Evolutionary conservation across 1,140 invertebrate genomes (phyloP), one percentile per base, ranked within the genome.

Genomic region (Eulimnadia texana): DNA sequence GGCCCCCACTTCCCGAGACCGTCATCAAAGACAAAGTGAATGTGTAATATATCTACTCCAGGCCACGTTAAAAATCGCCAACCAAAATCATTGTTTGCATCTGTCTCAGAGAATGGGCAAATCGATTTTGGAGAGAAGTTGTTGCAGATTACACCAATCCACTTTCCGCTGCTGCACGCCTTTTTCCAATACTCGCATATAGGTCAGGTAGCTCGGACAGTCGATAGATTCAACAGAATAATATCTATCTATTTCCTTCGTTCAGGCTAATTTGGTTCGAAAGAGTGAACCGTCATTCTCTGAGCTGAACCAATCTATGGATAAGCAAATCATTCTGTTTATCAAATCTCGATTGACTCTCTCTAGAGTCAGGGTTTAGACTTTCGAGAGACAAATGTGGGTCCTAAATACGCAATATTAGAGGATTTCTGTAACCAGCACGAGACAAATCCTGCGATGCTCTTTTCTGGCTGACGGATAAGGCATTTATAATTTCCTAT

Each of bases 261-360:
- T 23, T 20, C 50, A 52, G 23, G 23, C 50, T 11, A 52, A 52
- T 19, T 57, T 52, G 33, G 62, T 67, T 78, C 50, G 86, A 85
- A 62, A 96, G 78, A 78, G 94, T 96, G 60, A 96, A 79, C 64
- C 93, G 16, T 42, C 33, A 42, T 42, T 42, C 33, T 42, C 33
- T 42, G 33, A 42, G 16, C 6, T 42, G 6, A 42, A 9, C 33
- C 6, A 16, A 16, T 6, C 33, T 9, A 42, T 42, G 33, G 33
- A 42, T 16, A 9, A 6, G 16, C 33, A 16, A 16, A 42, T 42
- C 16, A 6, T 42, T 6, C 6, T 6, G 16, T 42, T 42, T 16
- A 42, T 42, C n/a, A n/a, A n/a, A n/a, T n/a, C n/a, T 42, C 6
- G 33, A 16, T 16, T 9, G 33, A 6, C 6, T 9, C 6, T 42